Evolutionary conservation across 2,113 vertebrate species (phyloP).

Genomic region (Platichthys stellatus): DNA sequence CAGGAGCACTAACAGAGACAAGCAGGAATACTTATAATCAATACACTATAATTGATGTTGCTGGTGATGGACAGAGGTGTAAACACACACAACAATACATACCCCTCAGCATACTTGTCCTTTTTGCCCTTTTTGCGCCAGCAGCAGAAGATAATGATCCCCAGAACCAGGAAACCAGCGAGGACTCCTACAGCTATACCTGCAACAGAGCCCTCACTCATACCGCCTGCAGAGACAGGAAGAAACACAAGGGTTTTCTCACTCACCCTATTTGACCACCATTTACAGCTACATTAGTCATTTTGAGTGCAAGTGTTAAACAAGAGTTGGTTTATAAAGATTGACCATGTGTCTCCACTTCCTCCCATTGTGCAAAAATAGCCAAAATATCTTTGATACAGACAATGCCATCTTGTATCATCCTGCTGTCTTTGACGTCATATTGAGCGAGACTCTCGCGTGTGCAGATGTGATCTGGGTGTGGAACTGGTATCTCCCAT

Average conservation of each 20-base stretch:
- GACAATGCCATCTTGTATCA: no score
- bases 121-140: slow-evolving; percentile 63
- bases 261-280: neutral
- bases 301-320: neutral
- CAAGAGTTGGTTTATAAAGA: neutral
- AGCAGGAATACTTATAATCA: neutral
- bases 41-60: neutral
- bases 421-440: no score
- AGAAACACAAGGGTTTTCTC: neutral
- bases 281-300: neutral
- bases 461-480: no score
- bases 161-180: slow-evolving; percentile 79
- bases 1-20: slow-evolving; percentile 56
- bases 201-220: slow-evolving; percentile 85
- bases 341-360: neutral
- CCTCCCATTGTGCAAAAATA: neutral
- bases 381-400: no score
- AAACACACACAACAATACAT: slow-evolving; percentile 13
- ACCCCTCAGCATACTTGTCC: slow-evolving; percentile 77
- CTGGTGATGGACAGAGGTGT: neutral
- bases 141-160: slow-evolving; percentile 85
- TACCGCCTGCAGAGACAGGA: slow-evolving; percentile 80
- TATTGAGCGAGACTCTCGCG: no score
- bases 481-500: no score
- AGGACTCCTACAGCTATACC: slow-evolving; percentile 83